Conservation (phyloP, 2,888 invertebrate genomes). For the Trissolcus brochymenae region DNA sequence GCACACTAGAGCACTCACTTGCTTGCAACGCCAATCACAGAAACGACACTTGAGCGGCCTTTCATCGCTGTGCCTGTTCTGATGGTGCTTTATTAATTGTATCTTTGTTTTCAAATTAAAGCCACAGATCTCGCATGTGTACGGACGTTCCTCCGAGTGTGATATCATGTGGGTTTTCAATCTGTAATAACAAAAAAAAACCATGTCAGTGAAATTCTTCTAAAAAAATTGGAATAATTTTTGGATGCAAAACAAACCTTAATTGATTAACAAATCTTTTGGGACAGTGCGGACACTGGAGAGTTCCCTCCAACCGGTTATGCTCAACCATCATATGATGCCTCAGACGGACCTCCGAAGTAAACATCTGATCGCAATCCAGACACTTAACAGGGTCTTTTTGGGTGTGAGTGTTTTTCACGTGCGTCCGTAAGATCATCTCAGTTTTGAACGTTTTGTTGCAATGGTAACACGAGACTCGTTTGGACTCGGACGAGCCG, state of each 20-base stretch:
- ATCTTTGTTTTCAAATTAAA: constrained; percentile 74
- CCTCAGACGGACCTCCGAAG: constrained; percentile 71
- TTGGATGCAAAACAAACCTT: constrained; percentile 12
- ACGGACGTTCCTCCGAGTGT: constrained; percentile 73
- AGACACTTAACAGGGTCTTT: constrained; percentile 73
- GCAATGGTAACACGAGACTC: constrained; percentile 72
- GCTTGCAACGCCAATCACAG: constrained; percentile 74
- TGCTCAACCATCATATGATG: constrained; percentile 75
- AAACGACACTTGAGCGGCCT: constrained; percentile 72
- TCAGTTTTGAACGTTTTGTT: constrained; percentile 74
- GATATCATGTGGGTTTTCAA: constrained; percentile 75
- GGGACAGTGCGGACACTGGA: constrained; percentile 72
- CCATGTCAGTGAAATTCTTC: neutral
- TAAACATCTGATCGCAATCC: constrained; percentile 71
- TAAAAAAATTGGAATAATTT: no score
- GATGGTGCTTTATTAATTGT: constrained; percentile 74
- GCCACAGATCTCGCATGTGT: constrained; percentile 72
- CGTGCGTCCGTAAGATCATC: constrained; percentile 74
- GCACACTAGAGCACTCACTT: constrained; percentile 74
- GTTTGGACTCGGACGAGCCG: constrained; percentile 59
- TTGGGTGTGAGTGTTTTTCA: constrained; percentile 73
- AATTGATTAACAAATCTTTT: constrained; percentile 74
- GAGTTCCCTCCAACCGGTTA: constrained; percentile 71
- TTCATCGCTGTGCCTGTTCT: constrained; percentile 74
- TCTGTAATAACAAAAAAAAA: constrained; percentile 48